These are phyloP conservation scores for Mormoops blainvillei DNA, from an alignment of 2,113 vertebrate species.

Conservation along the genomic window DNA sequence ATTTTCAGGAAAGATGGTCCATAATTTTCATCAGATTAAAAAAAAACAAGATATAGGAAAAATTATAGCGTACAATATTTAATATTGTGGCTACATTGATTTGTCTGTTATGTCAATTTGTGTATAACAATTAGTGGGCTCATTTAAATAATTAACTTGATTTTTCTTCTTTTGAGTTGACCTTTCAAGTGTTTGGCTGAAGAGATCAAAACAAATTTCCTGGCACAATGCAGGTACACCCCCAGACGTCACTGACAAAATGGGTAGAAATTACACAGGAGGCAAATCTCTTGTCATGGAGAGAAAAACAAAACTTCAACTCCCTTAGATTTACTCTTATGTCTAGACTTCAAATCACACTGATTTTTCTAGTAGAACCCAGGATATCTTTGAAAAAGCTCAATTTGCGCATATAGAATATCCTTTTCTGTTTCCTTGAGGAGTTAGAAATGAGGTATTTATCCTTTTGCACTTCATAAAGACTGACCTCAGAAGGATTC, in stretches of 20 bases:
- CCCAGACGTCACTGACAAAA: neutral
- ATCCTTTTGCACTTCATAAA: neutral
- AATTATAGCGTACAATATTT: neutral
- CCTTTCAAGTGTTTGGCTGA: neutral
- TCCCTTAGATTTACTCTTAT: neutral
- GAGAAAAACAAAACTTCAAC: neutral
- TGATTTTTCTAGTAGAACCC: neutral
- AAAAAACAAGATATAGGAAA: neutral
- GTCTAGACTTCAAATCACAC: neutral
- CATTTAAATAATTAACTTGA: neutral
- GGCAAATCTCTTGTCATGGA: neutral
- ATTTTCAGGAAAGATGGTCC: neutral
- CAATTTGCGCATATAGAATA: neutral
- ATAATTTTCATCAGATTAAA: constrained; percentile 3
- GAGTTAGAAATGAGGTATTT: neutral
- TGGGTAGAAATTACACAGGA: neutral
- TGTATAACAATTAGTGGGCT: neutral
- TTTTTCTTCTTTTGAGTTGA: neutral
- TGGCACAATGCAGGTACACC: neutral
- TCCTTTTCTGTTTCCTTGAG: neutral
- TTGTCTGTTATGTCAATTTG: neutral
- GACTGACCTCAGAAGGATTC: neutral
- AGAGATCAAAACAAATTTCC: neutral
- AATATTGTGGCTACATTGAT: neutral
- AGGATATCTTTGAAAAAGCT: neutral